Evolutionary conservation across 2,113 vertebrate species (phyloP), one percentile per base, ranked within the genome.

Genomic region (Lepus americanus): DNA sequence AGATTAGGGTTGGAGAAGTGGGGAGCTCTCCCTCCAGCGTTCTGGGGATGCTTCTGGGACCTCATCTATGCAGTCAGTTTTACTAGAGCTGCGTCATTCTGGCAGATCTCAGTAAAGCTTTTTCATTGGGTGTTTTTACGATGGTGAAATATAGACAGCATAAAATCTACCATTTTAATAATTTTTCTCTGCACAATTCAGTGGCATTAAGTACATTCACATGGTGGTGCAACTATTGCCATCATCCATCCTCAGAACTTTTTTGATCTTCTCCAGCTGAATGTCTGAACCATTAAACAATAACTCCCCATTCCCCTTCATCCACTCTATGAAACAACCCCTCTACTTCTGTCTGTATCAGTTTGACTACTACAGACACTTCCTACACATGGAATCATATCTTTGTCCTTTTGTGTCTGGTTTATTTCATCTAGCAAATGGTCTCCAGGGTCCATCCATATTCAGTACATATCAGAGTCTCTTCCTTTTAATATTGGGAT

Each of bases 51-150:
- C 61, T 93, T 17, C 20, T 53, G 49, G 36, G 33, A 85, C n/a
- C 72, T 95, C 79, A 76, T 44, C 44, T 67, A 2, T 36, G 3
- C 29, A 25, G 53, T 59, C 13, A 23, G 84, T 6, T 81, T 92
- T 83, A 55, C 59, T 55, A 13, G 33, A 66, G 29, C 22, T 86
- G 6, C 74, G 79, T 69, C 77, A 67, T 93, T 64, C 61, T 87
- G 82, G 29, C 14, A 86, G 85, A 92, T 69, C 23, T 29, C 59
- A 96, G 72, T 85, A 86, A 80, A 84, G 61, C 78, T 90, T 74
- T 39, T 88, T 94, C 25, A 88, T 29, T 36, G 19, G 25, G n/a
- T 82, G 70, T 39, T 81, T 92, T 93, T 77, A 33, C 10, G 81
- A 29, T 84, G 27, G 49, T 63, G 80, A 90, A 92, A 55, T 69